Evolutionary conservation across 2,113 vertebrate species (phyloP).

Genomic region (Carlito syrichta): DNA sequence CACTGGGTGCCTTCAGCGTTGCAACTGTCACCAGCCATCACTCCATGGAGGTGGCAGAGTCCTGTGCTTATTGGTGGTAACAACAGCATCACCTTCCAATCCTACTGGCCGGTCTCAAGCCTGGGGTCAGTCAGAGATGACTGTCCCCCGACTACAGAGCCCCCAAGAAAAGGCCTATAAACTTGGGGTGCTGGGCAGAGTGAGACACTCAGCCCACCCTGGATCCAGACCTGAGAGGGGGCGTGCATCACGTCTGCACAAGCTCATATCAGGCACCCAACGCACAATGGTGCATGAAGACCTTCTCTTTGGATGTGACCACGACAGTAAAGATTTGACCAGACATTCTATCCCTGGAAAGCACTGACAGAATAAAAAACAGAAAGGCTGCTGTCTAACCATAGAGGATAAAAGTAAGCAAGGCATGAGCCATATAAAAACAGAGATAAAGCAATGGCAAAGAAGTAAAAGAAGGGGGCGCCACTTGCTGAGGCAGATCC

Average conservation of each 20-base stretch:
- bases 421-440: accelerated
- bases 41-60: not conserved
- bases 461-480: not conserved
- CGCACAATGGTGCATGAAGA: accelerated
- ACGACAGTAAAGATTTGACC: accelerated
- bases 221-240: not conserved
- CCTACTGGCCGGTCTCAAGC: accelerated
- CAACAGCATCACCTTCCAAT: accelerated
- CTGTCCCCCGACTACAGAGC: not conserved
- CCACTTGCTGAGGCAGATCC: not conserved
- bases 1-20: not conserved
- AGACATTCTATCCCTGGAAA: not conserved
- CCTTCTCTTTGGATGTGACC: too few relatives aligned
- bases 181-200: accelerated
- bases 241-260: accelerated
- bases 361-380: not conserved
- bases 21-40: not conserved
- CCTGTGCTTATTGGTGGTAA: too few relatives aligned
- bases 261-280: not conserved
- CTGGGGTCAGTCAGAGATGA: not conserved
- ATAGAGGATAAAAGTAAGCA: not conserved
- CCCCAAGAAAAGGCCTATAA: not conserved
- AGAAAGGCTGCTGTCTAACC: not conserved
- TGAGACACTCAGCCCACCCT: accelerated
- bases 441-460: not conserved